phyloP scores from a whole-genome alignment of 1,140 invertebrate species.

The Melipona quadrifasciata region DNA sequence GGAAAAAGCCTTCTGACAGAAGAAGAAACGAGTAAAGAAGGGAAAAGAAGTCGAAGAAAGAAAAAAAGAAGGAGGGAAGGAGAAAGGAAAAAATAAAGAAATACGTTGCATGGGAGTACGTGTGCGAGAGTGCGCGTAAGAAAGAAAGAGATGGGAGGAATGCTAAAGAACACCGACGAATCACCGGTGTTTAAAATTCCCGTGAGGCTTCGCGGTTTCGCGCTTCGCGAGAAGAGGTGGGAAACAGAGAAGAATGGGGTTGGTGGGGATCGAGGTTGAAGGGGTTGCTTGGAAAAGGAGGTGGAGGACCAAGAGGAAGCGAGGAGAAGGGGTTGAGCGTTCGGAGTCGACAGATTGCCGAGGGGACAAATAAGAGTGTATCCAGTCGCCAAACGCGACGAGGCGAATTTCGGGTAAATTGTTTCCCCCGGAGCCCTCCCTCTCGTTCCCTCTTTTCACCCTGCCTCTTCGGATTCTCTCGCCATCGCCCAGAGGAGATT shows the following conservation, averaged over 20 bases:
- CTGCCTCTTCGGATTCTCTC: slow-evolving; percentile 52
- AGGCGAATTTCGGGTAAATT: slow-evolving; percentile 78
- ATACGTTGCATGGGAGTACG: too few relatives aligned
- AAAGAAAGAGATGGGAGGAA: slow-evolving; percentile 5
- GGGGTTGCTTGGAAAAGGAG: slow-evolving; percentile 59
- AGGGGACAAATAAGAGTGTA: slow-evolving; percentile 79
- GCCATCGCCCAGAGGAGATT: slow-evolving; percentile 65
- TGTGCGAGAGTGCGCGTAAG: too few relatives aligned
- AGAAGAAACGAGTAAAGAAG: background rate
- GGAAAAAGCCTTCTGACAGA: background rate
- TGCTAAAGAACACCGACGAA: slow-evolving; percentile 70
- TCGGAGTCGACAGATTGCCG: slow-evolving; percentile 77
- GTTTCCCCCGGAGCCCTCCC: slow-evolving; percentile 70
- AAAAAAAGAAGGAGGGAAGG: background rate
- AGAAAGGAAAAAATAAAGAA: background rate
- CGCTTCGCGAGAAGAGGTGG: slow-evolving; percentile 39
- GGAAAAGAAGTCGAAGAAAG: background rate
- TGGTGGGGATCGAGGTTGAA: slow-evolving; percentile 56
- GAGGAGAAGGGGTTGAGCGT: slow-evolving; percentile 64
- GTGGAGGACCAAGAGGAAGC: slow-evolving; percentile 56
- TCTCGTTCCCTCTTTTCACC: slow-evolving; percentile 33
- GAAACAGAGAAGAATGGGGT: slow-evolving; percentile 50
- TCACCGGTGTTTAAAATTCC: slow-evolving; percentile 78
- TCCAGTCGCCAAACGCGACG: slow-evolving; percentile 75
- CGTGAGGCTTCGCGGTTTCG: slow-evolving; percentile 71